A percentile compares a stretch with the other conserved stretches of the same genome.
Evolutionary conservation across 2,113 vertebrate genomes (phyloP).

Genomic region (Dolichallabes microphthalmus): DNA sequence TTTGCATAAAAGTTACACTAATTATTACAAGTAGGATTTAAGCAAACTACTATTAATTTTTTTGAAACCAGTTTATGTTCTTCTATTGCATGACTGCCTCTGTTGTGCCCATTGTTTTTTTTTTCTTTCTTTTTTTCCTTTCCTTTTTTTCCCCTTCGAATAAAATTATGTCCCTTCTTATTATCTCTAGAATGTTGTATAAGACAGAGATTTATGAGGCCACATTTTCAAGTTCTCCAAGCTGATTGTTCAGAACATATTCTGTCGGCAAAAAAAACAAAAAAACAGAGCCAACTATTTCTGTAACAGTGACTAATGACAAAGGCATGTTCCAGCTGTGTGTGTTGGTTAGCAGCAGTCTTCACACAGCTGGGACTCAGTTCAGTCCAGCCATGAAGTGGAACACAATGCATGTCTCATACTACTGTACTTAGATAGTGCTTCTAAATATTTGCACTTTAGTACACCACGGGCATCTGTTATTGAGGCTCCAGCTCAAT

Average conservation of each 20-base stretch:
- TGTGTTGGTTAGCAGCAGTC: slow-evolving; percentile 17
- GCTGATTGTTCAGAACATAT: slow-evolving; percentile 18
- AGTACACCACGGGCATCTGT: background rate
- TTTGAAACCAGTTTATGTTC: background rate
- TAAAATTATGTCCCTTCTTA: background rate
- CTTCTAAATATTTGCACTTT: background rate
- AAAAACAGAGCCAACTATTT: slow-evolving; percentile 14
- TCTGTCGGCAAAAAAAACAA: slow-evolving; percentile 22
- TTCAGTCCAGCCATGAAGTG: slow-evolving; percentile 8
- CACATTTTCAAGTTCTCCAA: background rate
- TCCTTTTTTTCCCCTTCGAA: background rate
- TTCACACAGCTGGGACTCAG: slow-evolving; percentile 26
- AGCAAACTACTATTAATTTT: background rate
- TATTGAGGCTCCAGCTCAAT: background rate
- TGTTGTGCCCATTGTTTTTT: background rate
- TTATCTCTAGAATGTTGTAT: slow-evolving; percentile 14
- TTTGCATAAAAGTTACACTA: background rate
- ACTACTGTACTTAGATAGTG: background rate
- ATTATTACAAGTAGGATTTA: background rate
- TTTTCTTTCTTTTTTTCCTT: background rate
- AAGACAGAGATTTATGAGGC: background rate
- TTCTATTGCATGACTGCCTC: background rate
- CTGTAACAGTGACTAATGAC: slow-evolving; percentile 30
- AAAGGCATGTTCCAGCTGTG: slow-evolving; percentile 39
- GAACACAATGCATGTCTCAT: background rate